Conservation (phyloP, 2,888 invertebrate species). For the Cantharis lateralis region DNA sequence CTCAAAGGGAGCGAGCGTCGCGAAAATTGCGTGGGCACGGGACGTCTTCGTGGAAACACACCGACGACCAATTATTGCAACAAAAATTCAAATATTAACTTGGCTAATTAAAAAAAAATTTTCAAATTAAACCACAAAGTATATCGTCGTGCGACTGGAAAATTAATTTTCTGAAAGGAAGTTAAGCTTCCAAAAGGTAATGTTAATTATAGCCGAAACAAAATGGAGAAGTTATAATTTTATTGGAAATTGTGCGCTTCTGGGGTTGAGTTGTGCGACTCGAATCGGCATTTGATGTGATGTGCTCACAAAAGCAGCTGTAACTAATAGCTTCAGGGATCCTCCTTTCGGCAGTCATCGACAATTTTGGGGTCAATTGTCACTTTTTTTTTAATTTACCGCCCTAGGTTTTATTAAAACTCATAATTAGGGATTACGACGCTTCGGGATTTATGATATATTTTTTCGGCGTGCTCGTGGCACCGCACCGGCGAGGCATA, state of each 20-base stretch:
- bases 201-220: background rate
- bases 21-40: background rate
- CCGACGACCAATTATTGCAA: background rate
- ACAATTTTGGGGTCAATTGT: slow-evolving; percentile 31
- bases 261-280: background rate
- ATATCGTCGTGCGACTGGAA: background rate
- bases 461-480: background rate
- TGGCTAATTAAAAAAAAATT: background rate
- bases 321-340: slow-evolving; percentile 34
- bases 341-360: slow-evolving; percentile 34
- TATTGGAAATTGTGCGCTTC: background rate
- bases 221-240: background rate
- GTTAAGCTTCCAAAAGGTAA: background rate
- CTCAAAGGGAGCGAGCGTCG: too few species aligned
- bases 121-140: background rate
- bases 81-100: background rate
- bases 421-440: background rate
- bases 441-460: background rate
- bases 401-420: background rate
- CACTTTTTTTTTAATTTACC: slow-evolving; percentile 29
- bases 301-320: slow-evolving; percentile 34
- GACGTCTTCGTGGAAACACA: too few species aligned
- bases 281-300: slow-evolving; percentile 19
- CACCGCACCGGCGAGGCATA: background rate
- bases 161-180: background rate